Evolutionary conservation across 2,113 vertebrate genomes (phyloP), one percentile per base, ranked within the genome.

Genomic region (Steatornis caripensis): DNA sequence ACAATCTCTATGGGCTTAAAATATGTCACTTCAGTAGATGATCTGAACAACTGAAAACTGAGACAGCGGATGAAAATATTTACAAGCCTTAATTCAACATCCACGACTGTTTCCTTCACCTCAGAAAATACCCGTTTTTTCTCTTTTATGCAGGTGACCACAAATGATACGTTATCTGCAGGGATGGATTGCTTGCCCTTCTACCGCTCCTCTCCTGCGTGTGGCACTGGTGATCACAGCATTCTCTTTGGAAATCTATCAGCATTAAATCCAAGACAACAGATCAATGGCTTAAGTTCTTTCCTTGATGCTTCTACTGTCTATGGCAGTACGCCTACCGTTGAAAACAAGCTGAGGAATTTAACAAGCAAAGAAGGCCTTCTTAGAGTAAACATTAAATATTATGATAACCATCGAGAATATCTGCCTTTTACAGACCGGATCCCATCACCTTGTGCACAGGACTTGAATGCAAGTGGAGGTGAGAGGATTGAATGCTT

Each of bases 291-390:
- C 29, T 87, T 99, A 87, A 99, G 99, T 16, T 99, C 99, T 4
- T 99, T 99, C 97, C 98, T 99, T 1, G 99, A 99, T 24, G 99
- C 99, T 5, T 99, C 99, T 10, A 98, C 98, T 0, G 98, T 99
- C 36, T 99, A 99, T 3, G 99, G 99, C 70, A 98, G 98, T 94
- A 98, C 97, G 3, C 81, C 89, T 5, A 95, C 96, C 4, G 2
- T 85, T 11, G 97, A 98, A 96, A 96, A 61, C 74, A 96, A 86
- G 84, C 95, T 99, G 30, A 98, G 99, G 51, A 98, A 99, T 94
- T 97, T 98, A 87, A 96, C 97, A 21, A 98, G 99, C 24, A 13
- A 90, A 2, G 98, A 97, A 45, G 99, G 99, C n/a, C 98, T 98
- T 89, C 98, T 99, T 5, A 97, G 95, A 19, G 94, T 99, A 69